Evolutionary conservation across 1,140 invertebrate species (phyloP).

Genomic region (Eupristina koningsbergeri): DNA sequence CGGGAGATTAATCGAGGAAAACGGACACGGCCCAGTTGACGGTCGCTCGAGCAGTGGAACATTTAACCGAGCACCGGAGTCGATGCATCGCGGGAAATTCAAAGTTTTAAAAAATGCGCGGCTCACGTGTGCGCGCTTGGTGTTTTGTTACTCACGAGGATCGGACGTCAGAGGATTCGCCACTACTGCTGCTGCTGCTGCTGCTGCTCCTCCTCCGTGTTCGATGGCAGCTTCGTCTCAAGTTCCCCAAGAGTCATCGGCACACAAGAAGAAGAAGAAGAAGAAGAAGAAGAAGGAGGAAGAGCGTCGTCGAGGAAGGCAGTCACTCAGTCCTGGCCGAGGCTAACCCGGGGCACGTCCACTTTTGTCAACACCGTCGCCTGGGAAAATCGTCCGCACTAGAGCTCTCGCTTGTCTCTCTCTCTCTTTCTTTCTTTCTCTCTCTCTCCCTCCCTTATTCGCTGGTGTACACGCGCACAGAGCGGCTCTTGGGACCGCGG

Average conservation of each 20-base stretch:
- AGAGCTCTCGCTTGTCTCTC: neutral
- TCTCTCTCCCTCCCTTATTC: neutral
- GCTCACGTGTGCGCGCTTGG: neutral
- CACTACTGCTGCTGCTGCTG: no score
- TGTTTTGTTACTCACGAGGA: conserved; percentile 32
- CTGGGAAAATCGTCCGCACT: neutral
- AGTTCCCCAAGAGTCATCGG: conserved; percentile 37
- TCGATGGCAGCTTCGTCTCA: neutral
- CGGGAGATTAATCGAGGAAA: neutral
- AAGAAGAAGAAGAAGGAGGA: no score
- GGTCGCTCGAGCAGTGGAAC: conserved; percentile 16
- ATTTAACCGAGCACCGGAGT: conserved; percentile 34
- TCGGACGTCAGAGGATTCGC: no score
- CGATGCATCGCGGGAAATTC: conserved; percentile 44
- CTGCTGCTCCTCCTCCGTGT: neutral
- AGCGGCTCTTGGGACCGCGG: neutral
- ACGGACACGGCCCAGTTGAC: neutral
- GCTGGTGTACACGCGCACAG: neutral
- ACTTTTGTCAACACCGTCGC: no score
- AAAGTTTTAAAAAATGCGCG: conserved; percentile 14
- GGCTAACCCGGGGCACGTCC: no score
- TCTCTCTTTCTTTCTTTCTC: no score
- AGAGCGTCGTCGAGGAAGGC: no score
- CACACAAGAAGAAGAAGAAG: no score
- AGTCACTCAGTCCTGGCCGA: no score